phyloP scores from a whole-genome alignment of 2,888 invertebrate genomes.

The Agrochola lychnidis region DNA sequence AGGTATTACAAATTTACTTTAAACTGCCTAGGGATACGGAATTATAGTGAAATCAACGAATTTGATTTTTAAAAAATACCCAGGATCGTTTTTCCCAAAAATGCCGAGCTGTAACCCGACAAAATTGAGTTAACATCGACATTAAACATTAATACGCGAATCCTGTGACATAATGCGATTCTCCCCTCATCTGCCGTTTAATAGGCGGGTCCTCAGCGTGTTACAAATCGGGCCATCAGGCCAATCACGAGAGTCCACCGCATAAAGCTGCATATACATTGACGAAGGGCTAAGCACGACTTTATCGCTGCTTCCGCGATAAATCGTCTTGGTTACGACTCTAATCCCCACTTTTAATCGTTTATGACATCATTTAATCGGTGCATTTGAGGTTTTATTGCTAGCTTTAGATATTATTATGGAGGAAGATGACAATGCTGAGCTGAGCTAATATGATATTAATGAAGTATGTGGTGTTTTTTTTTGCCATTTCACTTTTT shows the following conservation, averaged over 20 bases:
- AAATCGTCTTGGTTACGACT: conserved; percentile 4
- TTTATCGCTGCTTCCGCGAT: conserved; percentile 28
- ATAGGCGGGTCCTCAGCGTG: conserved; percentile 60
- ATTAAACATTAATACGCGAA: conserved; percentile 32
- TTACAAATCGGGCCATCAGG: conserved; percentile 68
- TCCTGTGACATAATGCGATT: conserved; percentile 14
- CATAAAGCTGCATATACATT: conserved; percentile 47
- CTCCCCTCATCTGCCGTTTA: conserved; percentile 48
- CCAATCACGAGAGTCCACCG: conserved; percentile 59
- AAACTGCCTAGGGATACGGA: no score
- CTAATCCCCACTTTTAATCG: conserved; percentile 23
- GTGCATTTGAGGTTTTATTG: conserved; percentile 38
- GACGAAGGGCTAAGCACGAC: not conserved
- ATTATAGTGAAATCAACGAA: not conserved
- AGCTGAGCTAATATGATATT: not conserved
- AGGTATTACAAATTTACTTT: not conserved
- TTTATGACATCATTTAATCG: conserved; percentile 33
- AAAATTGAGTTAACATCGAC: conserved; percentile 35
- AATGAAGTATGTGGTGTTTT: not conserved
- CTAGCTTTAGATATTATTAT: conserved; percentile 9
- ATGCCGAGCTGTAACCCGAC: not conserved
- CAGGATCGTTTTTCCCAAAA: not conserved
- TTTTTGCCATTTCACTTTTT: not conserved
- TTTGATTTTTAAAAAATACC: not conserved
- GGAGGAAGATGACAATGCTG: no score